These are phyloP conservation scores for Campylorhamphus procurvoides DNA, from an alignment of 2,113 vertebrate species.

Conservation along the genomic window DNA sequence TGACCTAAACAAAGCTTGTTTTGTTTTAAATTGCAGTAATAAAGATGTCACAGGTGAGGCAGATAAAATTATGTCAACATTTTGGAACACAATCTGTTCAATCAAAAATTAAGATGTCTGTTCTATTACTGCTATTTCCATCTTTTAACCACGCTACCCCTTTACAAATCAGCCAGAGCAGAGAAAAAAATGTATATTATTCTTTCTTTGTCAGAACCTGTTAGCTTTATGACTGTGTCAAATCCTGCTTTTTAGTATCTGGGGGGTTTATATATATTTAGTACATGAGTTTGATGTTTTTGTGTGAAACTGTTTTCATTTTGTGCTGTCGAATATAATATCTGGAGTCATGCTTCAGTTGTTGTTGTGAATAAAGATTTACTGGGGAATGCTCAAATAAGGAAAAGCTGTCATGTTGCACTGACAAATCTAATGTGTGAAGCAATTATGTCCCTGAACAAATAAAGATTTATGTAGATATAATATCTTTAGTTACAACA, in stretches of 20 bases:
- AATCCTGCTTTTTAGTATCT: slow-evolving; percentile 2
- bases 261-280: neutral
- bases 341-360: slow-evolving; percentile 48
- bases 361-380: slow-evolving; percentile 57
- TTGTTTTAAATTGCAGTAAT: neutral
- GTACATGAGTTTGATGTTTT: slow-evolving; percentile 18
- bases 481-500: slow-evolving; percentile 59
- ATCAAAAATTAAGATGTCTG: neutral
- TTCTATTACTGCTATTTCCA: neutral
- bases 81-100: neutral
- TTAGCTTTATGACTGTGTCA: neutral
- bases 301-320: slow-evolving; percentile 41
- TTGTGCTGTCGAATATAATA: slow-evolving; percentile 40
- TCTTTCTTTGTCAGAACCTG: neutral
- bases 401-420: slow-evolving; percentile 43
- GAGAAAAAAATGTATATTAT: neutral
- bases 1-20: neutral
- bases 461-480: slow-evolving; percentile 66
- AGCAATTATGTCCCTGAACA: slow-evolving; percentile 46
- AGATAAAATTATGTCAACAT: neutral
- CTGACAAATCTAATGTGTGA: slow-evolving; percentile 61
- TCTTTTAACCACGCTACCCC: neutral
- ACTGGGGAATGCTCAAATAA: slow-evolving; percentile 37
- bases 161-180: neutral
- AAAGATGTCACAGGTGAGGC: neutral